phyloP scores from a whole-genome alignment of 2,113 vertebrate species.

The Corynorhinus townsendii region DNA sequence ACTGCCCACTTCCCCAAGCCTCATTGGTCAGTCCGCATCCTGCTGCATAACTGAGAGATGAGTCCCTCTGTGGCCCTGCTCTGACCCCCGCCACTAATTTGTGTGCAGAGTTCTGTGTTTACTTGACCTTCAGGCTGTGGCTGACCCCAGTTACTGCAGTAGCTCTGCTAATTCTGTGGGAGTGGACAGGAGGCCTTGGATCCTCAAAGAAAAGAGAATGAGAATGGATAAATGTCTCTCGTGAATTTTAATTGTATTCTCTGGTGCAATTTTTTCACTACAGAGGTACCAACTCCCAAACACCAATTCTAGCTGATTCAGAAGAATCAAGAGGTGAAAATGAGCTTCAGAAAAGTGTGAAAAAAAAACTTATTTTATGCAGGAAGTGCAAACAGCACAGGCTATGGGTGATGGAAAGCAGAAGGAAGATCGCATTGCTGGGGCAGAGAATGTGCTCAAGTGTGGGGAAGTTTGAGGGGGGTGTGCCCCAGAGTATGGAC shows the following conservation, averaged over 20 bases:
- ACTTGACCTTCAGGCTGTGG: background rate
- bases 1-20: background rate
- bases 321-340: constrained; percentile 23
- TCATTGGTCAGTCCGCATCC: background rate
- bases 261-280: background rate
- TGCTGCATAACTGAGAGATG: constrained; percentile 23
- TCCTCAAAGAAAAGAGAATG: constrained; percentile 28
- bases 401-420: background rate
- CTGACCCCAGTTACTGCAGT: background rate
- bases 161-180: constrained; percentile 49
- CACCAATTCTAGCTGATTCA: constrained; percentile 5
- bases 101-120: constrained; percentile 50
- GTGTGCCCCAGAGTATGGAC: fast-evolving
- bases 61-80: background rate
- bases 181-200: background rate
- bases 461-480: background rate
- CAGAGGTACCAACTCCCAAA: background rate
- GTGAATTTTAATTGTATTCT: background rate
- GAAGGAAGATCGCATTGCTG: background rate
- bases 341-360: constrained; percentile 42
- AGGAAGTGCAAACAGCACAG: background rate
- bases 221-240: constrained; percentile 15
- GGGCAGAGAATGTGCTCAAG: background rate
- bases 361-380: background rate
- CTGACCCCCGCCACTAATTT: background rate